Evolutionary conservation across 2,113 vertebrate genomes (phyloP).

Genomic region (Cephalopterus ornatus): DNA sequence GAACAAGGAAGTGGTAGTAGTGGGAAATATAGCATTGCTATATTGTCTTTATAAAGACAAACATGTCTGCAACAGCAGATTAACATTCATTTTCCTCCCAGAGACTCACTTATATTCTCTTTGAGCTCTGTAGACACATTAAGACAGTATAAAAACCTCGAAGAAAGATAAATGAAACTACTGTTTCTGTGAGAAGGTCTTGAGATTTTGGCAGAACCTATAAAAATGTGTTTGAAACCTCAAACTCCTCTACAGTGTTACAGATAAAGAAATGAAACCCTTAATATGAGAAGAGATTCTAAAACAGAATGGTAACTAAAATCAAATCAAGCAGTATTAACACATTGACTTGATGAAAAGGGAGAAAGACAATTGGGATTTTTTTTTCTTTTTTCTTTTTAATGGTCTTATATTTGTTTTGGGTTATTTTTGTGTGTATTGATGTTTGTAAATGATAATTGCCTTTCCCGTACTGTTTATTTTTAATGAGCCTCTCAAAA

Average conservation of each 20-base stretch:
- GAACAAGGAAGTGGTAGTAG: background rate
- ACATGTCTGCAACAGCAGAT: background rate
- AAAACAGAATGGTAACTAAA: background rate
- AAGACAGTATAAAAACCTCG: background rate
- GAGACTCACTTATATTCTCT: background rate
- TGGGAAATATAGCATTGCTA: background rate
- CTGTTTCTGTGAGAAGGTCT: background rate
- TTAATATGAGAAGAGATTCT: background rate
- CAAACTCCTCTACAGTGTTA: background rate
- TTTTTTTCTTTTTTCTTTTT: conserved; percentile 7
- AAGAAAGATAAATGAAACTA: background rate
- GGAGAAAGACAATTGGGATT: background rate
- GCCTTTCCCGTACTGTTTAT: conserved; percentile 26
- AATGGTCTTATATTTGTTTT: conserved; percentile 32
- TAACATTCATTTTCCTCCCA: background rate
- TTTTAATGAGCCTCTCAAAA: conserved; percentile 67
- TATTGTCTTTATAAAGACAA: background rate
- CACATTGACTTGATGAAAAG: background rate
- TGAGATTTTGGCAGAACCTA: background rate
- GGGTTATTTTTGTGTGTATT: background rate
- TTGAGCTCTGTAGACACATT: background rate
- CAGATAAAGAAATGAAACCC: background rate
- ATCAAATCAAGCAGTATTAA: background rate
- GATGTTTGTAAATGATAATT: conserved; percentile 61
- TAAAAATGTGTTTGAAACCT: background rate